phyloP scores from a whole-genome alignment of 1,140 invertebrate species.

The Pogonus chalceus region DNA sequence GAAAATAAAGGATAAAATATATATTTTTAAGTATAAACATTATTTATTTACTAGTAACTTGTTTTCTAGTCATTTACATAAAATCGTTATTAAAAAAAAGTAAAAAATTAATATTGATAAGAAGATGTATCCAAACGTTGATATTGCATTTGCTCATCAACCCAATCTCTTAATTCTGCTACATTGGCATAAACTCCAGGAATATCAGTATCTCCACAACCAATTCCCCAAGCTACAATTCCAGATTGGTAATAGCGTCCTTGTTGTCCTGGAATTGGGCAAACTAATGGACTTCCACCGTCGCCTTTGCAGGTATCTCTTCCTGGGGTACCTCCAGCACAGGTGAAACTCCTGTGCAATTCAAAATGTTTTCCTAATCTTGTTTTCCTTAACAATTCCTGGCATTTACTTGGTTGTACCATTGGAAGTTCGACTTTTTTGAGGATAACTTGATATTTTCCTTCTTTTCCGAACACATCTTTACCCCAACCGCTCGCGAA shows the following conservation, averaged over 20 bases:
- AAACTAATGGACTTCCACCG: constrained; percentile 45
- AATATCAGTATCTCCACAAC: constrained; percentile 47
- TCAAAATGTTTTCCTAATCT: constrained; percentile 50
- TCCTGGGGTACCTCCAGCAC: constrained; percentile 57
- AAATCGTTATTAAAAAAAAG: too few species aligned
- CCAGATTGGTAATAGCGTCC: constrained; percentile 38
- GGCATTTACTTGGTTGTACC: constrained; percentile 44
- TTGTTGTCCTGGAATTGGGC: constrained; percentile 31
- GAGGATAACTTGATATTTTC: constrained; percentile 57
- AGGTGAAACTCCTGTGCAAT: constrained; percentile 59
- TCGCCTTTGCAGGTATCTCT: constrained; percentile 58
- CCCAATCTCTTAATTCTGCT: constrained; percentile 26
- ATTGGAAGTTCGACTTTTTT: constrained; percentile 59
- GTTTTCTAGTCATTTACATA: too few species aligned
- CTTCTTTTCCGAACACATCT: constrained; percentile 43
- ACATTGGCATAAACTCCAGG: constrained; percentile 44
- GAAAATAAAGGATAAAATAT: too few species aligned
- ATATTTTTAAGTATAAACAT: too few species aligned
- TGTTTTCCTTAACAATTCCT: constrained; percentile 44
- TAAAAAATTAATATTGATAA: constrained; percentile 20
- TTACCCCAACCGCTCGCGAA: constrained; percentile 54
- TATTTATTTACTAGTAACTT: too few species aligned
- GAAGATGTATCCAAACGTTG: constrained; percentile 15
- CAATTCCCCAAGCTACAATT: constrained; percentile 42
- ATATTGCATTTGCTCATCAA: constrained; percentile 25